phyloP scores from a whole-genome alignment of 2,888 invertebrate genomes.

The Lasius fuliginosus region DNA sequence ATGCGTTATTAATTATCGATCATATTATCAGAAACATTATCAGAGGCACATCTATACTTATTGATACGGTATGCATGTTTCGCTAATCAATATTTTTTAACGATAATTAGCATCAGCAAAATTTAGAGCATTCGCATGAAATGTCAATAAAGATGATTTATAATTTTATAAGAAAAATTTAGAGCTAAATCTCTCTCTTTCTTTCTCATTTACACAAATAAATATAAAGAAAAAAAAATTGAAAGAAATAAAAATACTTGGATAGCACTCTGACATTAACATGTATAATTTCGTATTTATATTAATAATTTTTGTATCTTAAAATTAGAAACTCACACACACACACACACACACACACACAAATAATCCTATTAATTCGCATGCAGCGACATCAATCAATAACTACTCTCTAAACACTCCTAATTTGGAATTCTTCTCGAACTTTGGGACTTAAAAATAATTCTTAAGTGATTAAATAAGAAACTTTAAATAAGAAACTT shows the following conservation, averaged over 20 bases:
- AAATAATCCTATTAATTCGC: background rate
- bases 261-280: background rate
- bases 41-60: background rate
- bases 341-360: too few species aligned
- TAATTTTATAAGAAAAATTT: background rate
- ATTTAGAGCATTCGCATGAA: background rate
- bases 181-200: background rate
- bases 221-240: slow-evolving; percentile 1
- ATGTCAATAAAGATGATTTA: background rate
- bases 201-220: background rate
- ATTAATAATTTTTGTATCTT: background rate
- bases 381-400: background rate
- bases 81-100: background rate
- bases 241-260: background rate
- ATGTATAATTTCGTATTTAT: background rate
- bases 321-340: background rate
- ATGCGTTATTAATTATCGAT: background rate
- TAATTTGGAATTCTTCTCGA: slow-evolving; percentile 8
- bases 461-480: slow-evolving; percentile 8
- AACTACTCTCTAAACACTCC: background rate
- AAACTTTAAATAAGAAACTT: background rate
- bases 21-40: background rate
- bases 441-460: background rate
- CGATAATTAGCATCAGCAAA: background rate
- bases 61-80: background rate